Percentiles rank a stretch among this genome's conserved stretches.
Conservation (phyloP, 2,113 vertebrate genomes). For the Eonycteris spelaea region DNA sequence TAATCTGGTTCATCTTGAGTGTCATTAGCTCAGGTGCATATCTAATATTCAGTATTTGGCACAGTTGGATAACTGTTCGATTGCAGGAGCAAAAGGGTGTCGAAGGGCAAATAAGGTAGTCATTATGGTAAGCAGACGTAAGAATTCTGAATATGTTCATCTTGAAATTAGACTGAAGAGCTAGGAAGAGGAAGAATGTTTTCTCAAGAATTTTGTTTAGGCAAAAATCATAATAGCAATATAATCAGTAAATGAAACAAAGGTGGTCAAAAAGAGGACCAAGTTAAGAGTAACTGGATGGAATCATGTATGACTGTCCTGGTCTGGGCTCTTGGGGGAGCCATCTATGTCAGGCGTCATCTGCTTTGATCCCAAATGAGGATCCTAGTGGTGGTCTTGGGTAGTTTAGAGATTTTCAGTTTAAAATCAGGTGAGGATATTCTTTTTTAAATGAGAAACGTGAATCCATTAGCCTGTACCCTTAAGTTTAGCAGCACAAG, state of each 20-base stretch:
- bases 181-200: neutral
- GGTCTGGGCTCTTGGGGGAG: neutral
- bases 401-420: neutral
- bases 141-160: neutral
- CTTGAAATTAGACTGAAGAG: neutral
- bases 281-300: neutral
- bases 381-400: neutral
- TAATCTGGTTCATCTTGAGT: neutral
- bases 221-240: neutral
- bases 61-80: neutral
- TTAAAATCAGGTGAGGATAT: neutral
- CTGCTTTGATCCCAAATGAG: neutral
- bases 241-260: no score
- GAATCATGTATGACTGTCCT: neutral
- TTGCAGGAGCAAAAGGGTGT: neutral
- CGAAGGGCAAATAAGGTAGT: neutral
- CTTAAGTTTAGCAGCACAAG: no score
- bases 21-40: neutral
- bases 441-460: neutral
- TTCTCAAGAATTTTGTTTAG: neutral
- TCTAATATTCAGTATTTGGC: neutral
- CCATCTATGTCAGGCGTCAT: neutral
- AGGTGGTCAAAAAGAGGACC: neutral
- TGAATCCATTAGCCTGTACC: neutral
- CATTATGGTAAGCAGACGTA: neutral